Conservation (phyloP, 1,140 invertebrate species). For the Armadillidium nasatum region DNA sequence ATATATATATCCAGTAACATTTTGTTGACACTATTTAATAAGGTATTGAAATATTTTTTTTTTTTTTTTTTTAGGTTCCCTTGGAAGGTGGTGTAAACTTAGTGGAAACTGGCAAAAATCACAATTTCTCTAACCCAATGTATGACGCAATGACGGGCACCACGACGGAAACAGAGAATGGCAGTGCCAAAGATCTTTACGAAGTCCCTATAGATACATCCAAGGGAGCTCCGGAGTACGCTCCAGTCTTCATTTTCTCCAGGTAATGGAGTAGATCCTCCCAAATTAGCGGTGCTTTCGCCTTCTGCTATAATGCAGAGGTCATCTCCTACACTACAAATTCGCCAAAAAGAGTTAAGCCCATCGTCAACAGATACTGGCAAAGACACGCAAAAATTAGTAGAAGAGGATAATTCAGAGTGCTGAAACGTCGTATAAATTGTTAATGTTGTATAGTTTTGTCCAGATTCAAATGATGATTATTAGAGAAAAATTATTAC, state of each 20-base stretch:
- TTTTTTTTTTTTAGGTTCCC: conserved; percentile 52
- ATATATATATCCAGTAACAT: not conserved
- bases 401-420: conserved; percentile 68
- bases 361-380: conserved; percentile 77
- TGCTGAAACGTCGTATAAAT: conserved; percentile 47
- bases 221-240: conserved; percentile 54
- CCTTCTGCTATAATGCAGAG: conserved; percentile 73
- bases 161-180: conserved; percentile 33
- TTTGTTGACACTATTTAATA: not conserved
- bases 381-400: conserved; percentile 83
- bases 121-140: conserved; percentile 94
- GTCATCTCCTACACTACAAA: conserved; percentile 65
- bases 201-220: conserved; percentile 69
- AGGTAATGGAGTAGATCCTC: conserved; percentile 54
- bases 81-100: conserved; percentile 72
- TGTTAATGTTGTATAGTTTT: conserved; percentile 20
- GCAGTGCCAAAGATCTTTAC: conserved; percentile 47
- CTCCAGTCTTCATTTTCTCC: conserved; percentile 54
- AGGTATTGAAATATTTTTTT: not conserved
- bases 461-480: conserved; percentile 6
- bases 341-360: conserved; percentile 72
- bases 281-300: conserved; percentile 58
- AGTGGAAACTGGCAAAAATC: conserved; percentile 61
- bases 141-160: conserved; percentile 66
- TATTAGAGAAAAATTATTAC: conserved; percentile 11